Evolutionary conservation across 2,888 invertebrate species (phyloP), one percentile per base, ranked within the genome.

Genomic region (Loripinus fragilis): DNA sequence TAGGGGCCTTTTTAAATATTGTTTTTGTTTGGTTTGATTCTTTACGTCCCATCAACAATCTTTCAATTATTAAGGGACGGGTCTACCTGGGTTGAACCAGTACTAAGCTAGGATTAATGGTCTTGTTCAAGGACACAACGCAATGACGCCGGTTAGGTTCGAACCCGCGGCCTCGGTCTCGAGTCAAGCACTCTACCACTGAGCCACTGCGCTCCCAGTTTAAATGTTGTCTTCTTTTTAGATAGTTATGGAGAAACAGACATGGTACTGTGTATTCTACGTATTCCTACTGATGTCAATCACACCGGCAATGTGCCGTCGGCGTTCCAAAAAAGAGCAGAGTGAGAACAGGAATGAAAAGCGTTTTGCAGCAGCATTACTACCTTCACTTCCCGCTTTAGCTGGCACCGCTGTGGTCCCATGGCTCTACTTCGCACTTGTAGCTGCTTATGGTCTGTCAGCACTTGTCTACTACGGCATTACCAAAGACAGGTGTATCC

Each of bases 331-430:
- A 52, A 2, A 23, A 7, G 52, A 25, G 5, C 25, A 28, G 25
- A 52, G 52, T 52, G 52, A 52, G 25, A 52, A 25, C 7, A 52
- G 52, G 52, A 52, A 28, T 52, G 52, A 52, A 52, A 52, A 28
- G 52, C 52, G 52, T 8, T 52, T 52, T 25, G 25, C 52, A 28
- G 52, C 28, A 25, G 52, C 52, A 7, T 23, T 52, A 28, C 7
- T 52, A 8, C 52, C 52, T 2, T 12, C 25, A 28, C 52, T 52
- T 52, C 25, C 52, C 20, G n/a, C 25, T 23, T 25, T 52, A 52
- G 52, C 52, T 7, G 52, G 52, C 25, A 52, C 52, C 1, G 52
- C 52, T n/a, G 52, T 52, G 25, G 52, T 25, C 25, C 52, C 52
- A 20, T 52, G 52, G 52, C 52, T 52, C 25, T 52, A 25, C 25